Base-by-base conservation (phyloP, 2,888 invertebrate genomes). In the Embidobia sp. region DNA sequence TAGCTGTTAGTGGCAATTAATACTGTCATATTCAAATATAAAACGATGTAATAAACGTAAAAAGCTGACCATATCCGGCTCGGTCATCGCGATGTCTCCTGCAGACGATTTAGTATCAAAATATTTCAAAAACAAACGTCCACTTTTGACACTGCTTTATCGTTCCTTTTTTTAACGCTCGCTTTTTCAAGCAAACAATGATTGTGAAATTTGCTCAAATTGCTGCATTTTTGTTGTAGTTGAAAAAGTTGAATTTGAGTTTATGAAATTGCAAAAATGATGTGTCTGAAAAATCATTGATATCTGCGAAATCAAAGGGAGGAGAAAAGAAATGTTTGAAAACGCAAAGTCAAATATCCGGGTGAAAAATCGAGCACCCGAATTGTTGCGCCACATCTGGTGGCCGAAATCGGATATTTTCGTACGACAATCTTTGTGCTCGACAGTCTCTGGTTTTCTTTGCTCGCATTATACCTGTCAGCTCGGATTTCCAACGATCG, bases 381-480 rank as follows among this genome's bases (percentile, higher is more conserved):
- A 64, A 55, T 44, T 19, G 22, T 46, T 57, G 35, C 48, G 53
- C 59, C 49, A 40, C 61, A 61, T 66, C 70, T 70, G 70, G 49
- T 70, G 19, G 15, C 8, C 19, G 70, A 53, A 77, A 77, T 72
- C 40, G 46, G 66, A 77, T 72, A 72, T 63, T 70, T 66, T 53
- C 26, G 15, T 31, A 48, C 40, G 49, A 57, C 33, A 51, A 69
- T 44, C 61, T 69, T 49, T 53, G 22, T 37, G 35, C 31, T 44
- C 51, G 13, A 48, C 13, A 29, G 15, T 22, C 46, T 42, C n/a
- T 31, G 46, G 48, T 27, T 55, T 59, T 29, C 27, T 63, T 49
- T 16, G 33, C 51, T 55, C 33, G 57, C 33, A 61, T 64, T 73
- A 59, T 57, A 67, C 46, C 77, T 77, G 77, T 78, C 77, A 63